Evolutionary conservation across 2,888 invertebrate species (phyloP).

Genomic region (Mimachlamys varia): DNA sequence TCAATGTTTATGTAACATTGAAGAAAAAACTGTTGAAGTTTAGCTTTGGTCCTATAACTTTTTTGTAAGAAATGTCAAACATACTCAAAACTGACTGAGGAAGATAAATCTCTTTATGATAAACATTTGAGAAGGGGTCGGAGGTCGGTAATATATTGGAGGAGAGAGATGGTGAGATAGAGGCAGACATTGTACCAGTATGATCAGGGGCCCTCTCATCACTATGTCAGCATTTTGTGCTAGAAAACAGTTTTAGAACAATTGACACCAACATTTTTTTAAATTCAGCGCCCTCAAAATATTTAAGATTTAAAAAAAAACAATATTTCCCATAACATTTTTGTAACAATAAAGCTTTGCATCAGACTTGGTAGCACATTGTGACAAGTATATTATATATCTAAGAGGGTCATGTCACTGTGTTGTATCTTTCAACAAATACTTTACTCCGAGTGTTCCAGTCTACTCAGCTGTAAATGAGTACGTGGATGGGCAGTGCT

Average conservation of each 20-base stretch:
- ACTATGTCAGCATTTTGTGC: neutral
- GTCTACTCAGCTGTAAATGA: no score
- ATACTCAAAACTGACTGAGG: neutral
- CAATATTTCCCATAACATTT: no score
- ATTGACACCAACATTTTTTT: neutral
- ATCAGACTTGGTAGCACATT: no score
- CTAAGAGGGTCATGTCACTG: no score
- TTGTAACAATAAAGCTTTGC: no score
- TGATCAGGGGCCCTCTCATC: neutral
- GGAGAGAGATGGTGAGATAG: neutral
- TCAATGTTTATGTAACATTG: neutral
- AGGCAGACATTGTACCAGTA: neutral
- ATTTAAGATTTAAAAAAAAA: no score
- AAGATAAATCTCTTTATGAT: neutral
- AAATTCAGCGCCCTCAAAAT: no score
- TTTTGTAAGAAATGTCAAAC: conserved; percentile 1
- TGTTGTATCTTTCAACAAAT: no score
- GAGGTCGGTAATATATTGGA: neutral
- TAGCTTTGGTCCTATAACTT: neutral
- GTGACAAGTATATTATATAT: no score
- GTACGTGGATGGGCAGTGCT: no score
- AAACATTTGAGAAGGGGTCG: neutral
- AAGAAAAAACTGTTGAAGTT: neutral
- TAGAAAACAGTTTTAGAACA: neutral
- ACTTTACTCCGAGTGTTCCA: no score